Evolutionary conservation across 1,140 invertebrate species (phyloP).

Genomic region (Sarcophaga peregrina): DNA sequence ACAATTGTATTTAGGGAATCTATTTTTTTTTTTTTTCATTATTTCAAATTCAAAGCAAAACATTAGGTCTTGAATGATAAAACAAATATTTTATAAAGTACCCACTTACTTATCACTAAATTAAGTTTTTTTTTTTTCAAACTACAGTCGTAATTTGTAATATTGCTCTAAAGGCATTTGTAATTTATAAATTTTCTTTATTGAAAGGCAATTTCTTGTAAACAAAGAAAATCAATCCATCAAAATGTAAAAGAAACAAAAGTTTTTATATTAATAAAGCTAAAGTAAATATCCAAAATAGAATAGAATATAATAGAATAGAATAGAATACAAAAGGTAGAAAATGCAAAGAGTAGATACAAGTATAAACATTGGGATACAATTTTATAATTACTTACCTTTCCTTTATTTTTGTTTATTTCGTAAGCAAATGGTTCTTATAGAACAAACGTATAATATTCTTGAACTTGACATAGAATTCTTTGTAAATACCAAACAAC

Average conservation of each 20-base stretch:
- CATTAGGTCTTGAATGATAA: too few species aligned
- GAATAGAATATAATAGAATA: too few species aligned
- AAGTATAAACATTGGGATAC: neutral
- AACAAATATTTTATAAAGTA: too few species aligned
- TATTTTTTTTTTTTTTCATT: too few species aligned
- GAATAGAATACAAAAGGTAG: too few species aligned
- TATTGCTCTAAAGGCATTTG: neutral
- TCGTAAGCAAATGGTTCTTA: too few species aligned
- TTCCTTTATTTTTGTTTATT: neutral
- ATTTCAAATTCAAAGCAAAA: too few species aligned
- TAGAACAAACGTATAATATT: too few species aligned
- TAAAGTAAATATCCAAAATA: neutral
- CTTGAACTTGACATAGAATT: constrained; percentile 9
- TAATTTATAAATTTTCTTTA: neutral
- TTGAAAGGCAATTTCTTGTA: neutral
- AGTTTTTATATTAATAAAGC: constrained; percentile 15
- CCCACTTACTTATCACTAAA: too few species aligned
- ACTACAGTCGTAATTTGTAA: too few species aligned
- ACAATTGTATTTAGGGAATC: too few species aligned
- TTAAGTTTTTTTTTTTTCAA: too few species aligned
- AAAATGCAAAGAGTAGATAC: neutral
- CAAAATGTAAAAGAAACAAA: constrained; percentile 19
- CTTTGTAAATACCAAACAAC: neutral
- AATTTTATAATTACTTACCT: neutral
- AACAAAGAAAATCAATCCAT: constrained; percentile 31